Evolutionary conservation across 2,888 invertebrate genomes (phyloP).

Genomic region (Tinea pellionella): DNA sequence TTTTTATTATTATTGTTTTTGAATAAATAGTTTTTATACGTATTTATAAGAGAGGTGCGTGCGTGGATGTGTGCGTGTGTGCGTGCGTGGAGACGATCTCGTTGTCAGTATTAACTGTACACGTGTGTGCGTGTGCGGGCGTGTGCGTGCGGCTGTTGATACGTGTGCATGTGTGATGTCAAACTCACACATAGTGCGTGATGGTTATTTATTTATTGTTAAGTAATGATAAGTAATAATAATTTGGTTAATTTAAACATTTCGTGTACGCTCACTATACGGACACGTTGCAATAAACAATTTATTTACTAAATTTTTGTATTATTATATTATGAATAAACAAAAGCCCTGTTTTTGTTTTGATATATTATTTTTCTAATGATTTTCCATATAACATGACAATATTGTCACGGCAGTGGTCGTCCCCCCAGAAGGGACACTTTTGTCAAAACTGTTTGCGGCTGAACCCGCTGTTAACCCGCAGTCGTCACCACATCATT

Average conservation of each 20-base stretch:
- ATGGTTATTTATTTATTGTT: background rate
- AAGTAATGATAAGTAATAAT: conserved; percentile 10
- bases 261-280: background rate
- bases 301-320: conserved; percentile 35
- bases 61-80: conserved; percentile 18
- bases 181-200: background rate
- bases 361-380: no score
- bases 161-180: conserved; percentile 19
- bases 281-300: no score
- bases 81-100: conserved; percentile 25
- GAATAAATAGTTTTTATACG: background rate
- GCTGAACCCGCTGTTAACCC: no score
- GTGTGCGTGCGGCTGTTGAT: conserved; percentile 32
- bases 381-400: no score
- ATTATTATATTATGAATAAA: no score
- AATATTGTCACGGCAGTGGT: no score
- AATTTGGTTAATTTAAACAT: conserved; percentile 15
- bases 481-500: no score
- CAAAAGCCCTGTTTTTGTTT: no score
- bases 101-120: conserved; percentile 53
- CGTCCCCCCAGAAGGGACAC: no score
- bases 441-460: no score
- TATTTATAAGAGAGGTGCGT: background rate
- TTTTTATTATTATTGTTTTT: background rate
- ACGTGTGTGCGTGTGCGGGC: background rate